Base-by-base conservation (phyloP, 2,113 vertebrate species). In the Tyrannus savana region DNA sequence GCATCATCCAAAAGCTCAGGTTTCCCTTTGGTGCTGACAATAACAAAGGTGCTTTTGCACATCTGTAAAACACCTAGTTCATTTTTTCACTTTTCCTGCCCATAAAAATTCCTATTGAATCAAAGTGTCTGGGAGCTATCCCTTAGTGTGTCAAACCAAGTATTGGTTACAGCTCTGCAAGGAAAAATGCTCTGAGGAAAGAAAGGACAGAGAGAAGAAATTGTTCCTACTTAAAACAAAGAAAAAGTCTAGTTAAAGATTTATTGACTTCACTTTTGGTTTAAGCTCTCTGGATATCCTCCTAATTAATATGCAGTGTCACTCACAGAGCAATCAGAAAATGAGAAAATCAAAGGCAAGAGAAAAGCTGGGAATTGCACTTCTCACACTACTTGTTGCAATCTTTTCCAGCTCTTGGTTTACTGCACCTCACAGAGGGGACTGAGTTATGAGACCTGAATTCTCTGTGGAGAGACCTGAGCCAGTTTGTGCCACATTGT, bases 271-370 rank as follows among this genome's bases (percentile, higher is more conserved):
- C 2, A 0, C 33, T 91, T 90, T 66, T 5, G 2, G 41, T 59
- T 82, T 73, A 75, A 28, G 53, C 44, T 87, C 62, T 64, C 53
- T 55, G 66, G 79, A 47, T 64, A 84, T 19, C 52, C 63, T 53
- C 33, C 68, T 73, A 67, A 92, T 95, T 39, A 67, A 3, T 44
- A 87, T 35, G 47, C 79, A 78, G 31, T 16, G 14, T 55, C 84
- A 90, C 63, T 92, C 64, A 84, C 17, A 91, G 60, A 93, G 10
- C 41, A 78, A 74, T 25, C 46, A 68, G 74, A 82, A 95, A 90
- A 89, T 27, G 14, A 88, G 49, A 84, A 80, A 93, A 89, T 78
- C 41, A 75, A 94, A 94, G 73, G 47, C 76, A 89, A 72, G 25
- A 60, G 75, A 44, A 74, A 87, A 76, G 14, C 6, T 28, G 25